These are phyloP conservation scores for Machimus rusticus DNA, from an alignment of 2,888 invertebrate genomes.

Conservation along the genomic window DNA sequence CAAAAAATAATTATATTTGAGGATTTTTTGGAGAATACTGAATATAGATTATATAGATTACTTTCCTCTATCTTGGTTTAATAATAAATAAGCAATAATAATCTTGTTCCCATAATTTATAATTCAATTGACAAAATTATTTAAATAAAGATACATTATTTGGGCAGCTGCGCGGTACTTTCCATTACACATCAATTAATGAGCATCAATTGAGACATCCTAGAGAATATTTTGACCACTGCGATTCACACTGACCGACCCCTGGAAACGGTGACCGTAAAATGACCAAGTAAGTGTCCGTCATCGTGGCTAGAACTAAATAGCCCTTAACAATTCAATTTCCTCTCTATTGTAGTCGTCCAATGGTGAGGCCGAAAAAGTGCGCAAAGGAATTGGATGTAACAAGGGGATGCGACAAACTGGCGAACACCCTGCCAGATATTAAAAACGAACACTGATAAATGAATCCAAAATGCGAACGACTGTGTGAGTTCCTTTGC, in stretches of 20 bases:
- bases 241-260: background rate
- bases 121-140: no score
- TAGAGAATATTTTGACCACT: conserved; percentile 12
- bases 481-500: conserved; percentile 21
- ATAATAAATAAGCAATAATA: no score
- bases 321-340: conserved; percentile 47
- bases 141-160: background rate
- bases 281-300: conserved; percentile 50
- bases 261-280: conserved; percentile 47
- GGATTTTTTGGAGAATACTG: no score
- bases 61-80: no score
- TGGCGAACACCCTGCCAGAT: conserved; percentile 37
- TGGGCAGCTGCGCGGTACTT: background rate
- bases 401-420: conserved; percentile 43
- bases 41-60: no score
- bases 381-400: background rate
- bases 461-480: conserved; percentile 30
- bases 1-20: no score
- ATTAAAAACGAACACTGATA: conserved; percentile 45
- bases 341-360: conserved; percentile 28
- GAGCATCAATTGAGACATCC: conserved; percentile 19
- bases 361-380: background rate
- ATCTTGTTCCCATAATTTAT: no score
- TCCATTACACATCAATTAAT: conserved; percentile 30
- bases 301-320: conserved; percentile 43